phyloP scores from a whole-genome alignment of 2,888 invertebrate species.

The Drosophila setosimentum region DNA sequence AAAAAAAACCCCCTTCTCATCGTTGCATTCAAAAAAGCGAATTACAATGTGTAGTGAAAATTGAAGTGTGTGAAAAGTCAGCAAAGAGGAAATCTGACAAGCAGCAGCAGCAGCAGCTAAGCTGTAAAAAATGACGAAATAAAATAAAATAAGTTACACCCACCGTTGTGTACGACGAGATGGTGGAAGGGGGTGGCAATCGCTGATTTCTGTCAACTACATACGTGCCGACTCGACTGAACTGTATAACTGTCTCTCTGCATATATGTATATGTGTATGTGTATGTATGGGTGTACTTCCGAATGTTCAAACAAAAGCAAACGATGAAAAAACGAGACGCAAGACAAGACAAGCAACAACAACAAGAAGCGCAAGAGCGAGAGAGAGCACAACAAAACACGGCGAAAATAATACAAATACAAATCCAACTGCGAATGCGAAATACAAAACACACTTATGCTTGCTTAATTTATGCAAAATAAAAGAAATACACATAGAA shows the following conservation, averaged over 20 bases:
- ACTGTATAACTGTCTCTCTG: constrained; percentile 42
- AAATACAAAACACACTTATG: constrained; percentile 75
- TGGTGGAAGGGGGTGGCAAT: constrained; percentile 5
- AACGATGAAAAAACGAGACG: constrained; percentile 55
- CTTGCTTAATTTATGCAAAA: constrained; percentile 80
- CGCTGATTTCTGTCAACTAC: constrained; percentile 54
- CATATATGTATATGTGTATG: constrained; percentile 25
- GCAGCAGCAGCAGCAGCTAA: constrained; percentile 14
- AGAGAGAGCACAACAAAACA: constrained; percentile 28
- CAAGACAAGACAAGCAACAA: constrained; percentile 24
- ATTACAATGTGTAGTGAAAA: constrained; percentile 22
- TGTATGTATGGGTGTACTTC: constrained; percentile 48
- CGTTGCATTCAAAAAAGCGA: constrained; percentile 25
- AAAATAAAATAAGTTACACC: constrained; percentile 64
- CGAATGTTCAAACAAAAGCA: constrained; percentile 73
- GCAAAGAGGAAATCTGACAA: constrained; percentile 47
- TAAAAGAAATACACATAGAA: constrained; percentile 74
- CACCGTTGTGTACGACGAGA: constrained; percentile 17
- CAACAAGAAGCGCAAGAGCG: constrained; percentile 18
- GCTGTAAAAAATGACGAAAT: constrained; percentile 30
- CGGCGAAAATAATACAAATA: constrained; percentile 37
- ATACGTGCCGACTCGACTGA: constrained; percentile 4
- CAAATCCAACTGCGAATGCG: constrained; percentile 60
- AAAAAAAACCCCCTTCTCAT: constrained; percentile 8
- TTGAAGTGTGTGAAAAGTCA: constrained; percentile 49